A percentile compares a stretch with the other conserved stretches of the same genome.
Evolutionary conservation across 2,113 vertebrate genomes (phyloP).

Genomic region (Solea solea): DNA sequence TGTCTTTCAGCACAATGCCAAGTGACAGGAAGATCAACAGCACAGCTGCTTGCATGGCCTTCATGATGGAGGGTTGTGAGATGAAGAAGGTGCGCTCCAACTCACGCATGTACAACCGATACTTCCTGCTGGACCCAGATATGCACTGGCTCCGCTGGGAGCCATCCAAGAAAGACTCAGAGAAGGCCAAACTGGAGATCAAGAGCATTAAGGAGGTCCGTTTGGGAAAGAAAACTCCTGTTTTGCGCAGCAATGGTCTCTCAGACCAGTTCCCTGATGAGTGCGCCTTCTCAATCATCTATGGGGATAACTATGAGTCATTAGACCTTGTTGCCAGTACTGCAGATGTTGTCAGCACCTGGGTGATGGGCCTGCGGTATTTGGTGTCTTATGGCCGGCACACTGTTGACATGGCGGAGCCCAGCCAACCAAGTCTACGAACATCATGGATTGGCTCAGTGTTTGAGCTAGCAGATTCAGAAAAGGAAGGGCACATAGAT

Average conservation of each 20-base stretch:
- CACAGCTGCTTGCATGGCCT: conserved; percentile 92
- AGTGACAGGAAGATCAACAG: conserved; percentile 92
- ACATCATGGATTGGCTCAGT: conserved; percentile 91
- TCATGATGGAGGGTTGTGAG: conserved; percentile 95
- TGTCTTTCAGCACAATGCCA: conserved; percentile 94
- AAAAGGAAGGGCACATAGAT: conserved; percentile 85
- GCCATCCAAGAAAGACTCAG: conserved; percentile 92
- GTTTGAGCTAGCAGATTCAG: conserved; percentile 87
- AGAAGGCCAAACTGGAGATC: conserved; percentile 93
- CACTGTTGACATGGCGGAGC: conserved; percentile 81
- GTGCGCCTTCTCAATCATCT: conserved; percentile 94
- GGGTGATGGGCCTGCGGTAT: conserved; percentile 94
- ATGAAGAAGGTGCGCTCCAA: conserved; percentile 96
- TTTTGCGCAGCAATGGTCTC: conserved; percentile 91
- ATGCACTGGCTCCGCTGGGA: conserved; percentile 92
- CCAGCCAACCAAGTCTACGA: conserved; percentile 84
- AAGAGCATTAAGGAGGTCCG: conserved; percentile 93
- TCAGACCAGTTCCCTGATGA: conserved; percentile 92
- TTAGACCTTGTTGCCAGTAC: conserved; percentile 91
- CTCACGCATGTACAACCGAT: conserved; percentile 93
- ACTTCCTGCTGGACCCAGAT: conserved; percentile 90
- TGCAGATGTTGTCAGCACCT: conserved; percentile 89
- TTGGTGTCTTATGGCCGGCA: conserved; percentile 91
- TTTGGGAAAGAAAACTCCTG: conserved; percentile 90
- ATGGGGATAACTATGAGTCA: conserved; percentile 93